Base-by-base conservation (phyloP, 2,113 vertebrate genomes). In the Chloroceryle aenea region DNA sequence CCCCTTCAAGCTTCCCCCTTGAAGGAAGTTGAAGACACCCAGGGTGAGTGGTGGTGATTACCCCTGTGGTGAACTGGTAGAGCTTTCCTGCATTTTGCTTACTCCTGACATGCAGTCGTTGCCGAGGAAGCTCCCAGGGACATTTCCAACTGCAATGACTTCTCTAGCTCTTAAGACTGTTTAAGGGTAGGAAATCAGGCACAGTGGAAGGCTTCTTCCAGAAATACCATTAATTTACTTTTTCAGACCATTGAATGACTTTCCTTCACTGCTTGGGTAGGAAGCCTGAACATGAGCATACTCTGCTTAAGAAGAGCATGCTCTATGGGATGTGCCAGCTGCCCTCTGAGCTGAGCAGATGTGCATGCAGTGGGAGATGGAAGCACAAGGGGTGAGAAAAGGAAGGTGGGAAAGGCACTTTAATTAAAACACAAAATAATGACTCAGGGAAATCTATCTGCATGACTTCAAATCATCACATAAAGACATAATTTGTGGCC, bases 1-100 rank as follows among this genome's bases (percentile, higher is more conserved):
- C 15, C 10, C 3, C 10, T 6, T n/a, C n/a, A n/a, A n/a, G n/a
- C n/a, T n/a, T n/a, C n/a, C n/a, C n/a, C n/a, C 1, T 1, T 36
- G 23, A n/a, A 68, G 34, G 30, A 43, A 10, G 27, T 5, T 64
- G 29, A 66, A 55, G 36, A 52, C 7, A 27, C 19, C 27, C 2
- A 2, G 27, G 10, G 12, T 1, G 0, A 1, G 0, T 12, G 17
- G n/a, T 25, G n/a, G 36, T 42, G 20, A 13, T 14, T 52, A 27
- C 20, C 16, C 34, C 48, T 0, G 2, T 18, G 42, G 19, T 68
- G 55, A 43, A 18, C 30, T 36, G 26, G 13, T 62, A 69, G 32
- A 66, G 29, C 73, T 18, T 67, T 61, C 29, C 19, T 59, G 32
- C 3, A 1, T 62, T 69, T 71, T 58, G 30, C 26, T 69, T 7